These are phyloP conservation scores for Aramus guarauna DNA, from an alignment of 2,113 vertebrate species.

Conservation along the genomic window DNA sequence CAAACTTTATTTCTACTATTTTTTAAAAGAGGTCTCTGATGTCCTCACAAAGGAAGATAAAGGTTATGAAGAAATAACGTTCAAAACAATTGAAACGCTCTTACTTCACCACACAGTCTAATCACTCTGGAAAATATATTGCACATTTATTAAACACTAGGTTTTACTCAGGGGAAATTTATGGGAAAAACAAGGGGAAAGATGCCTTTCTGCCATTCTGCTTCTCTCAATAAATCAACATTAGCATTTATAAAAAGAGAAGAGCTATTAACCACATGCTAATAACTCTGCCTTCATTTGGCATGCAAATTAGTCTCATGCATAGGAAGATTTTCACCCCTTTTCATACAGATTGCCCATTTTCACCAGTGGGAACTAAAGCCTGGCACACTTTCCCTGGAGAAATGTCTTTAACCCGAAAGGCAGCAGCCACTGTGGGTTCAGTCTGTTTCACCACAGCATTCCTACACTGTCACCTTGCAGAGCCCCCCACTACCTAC, in stretches of 20 bases:
- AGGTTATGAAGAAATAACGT: not conserved
- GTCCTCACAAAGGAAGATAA: not conserved
- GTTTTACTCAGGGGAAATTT: not conserved
- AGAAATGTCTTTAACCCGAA: not conserved
- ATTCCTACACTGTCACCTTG: not conserved
- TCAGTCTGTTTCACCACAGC: not conserved
- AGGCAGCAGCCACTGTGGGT: not conserved
- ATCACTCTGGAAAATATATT: not conserved
- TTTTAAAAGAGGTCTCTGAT: not conserved
- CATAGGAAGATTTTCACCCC: not conserved
- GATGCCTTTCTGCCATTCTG: not conserved
- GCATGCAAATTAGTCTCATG: not conserved
- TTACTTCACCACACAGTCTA: not conserved
- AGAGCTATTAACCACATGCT: not conserved
- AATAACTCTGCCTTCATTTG: not conserved
- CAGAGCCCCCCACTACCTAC: fast-evolving
- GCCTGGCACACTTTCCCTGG: not conserved
- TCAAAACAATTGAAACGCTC: not conserved
- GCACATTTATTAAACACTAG: not conserved
- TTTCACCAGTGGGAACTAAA: not conserved
- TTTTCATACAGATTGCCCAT: not conserved
- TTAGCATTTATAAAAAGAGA: not conserved
- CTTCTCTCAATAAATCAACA: not conserved
- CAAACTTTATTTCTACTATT: not conserved
- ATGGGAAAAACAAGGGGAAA: not conserved